These are phyloP conservation scores for Valencia hispanica DNA, from an alignment of 2,797 vertebrate genomes.

Conservation along the genomic window DNA sequence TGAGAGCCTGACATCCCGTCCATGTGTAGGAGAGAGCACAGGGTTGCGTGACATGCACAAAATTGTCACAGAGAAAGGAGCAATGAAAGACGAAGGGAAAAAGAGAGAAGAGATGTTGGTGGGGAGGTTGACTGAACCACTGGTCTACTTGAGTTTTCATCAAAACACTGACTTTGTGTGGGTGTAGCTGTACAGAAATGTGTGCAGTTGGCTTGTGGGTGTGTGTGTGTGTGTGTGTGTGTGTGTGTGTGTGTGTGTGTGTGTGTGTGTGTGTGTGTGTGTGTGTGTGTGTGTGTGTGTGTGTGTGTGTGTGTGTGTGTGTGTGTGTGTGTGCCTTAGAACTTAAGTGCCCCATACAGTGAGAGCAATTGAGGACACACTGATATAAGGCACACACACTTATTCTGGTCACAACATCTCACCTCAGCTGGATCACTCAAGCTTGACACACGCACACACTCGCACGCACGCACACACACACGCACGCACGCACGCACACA, in stretches of 20 bases:
- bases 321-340: constrained; percentile 41
- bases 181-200: constrained; percentile 16
- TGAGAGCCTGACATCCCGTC: constrained; percentile 62
- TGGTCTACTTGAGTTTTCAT: constrained; percentile 71
- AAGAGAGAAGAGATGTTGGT: constrained; percentile 36
- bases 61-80: constrained; percentile 65
- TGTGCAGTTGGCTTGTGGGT: constrained; percentile 21
- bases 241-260: constrained; percentile 37
- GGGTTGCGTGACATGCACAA: constrained; percentile 74
- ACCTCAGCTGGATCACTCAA: constrained; percentile 54
- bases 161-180: constrained; percentile 59
- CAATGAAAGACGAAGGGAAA: constrained; percentile 49
- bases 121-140: constrained; percentile 57
- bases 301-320: constrained; percentile 24
- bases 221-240: constrained; percentile 35
- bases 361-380: constrained; percentile 76
- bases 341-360: constrained; percentile 77
- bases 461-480: constrained; percentile 11
- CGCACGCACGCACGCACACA: constrained; percentile 10
- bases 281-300: constrained; percentile 27
- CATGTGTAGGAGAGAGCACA: constrained; percentile 23
- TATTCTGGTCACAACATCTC: constrained; percentile 73
- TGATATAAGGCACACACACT: constrained; percentile 79
- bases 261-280: constrained; percentile 30
- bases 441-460: constrained; percentile 39